These are phyloP conservation scores for Phrynocephalus forsythii DNA, from an alignment of 2,797 vertebrate species.

Conservation along the genomic window DNA sequence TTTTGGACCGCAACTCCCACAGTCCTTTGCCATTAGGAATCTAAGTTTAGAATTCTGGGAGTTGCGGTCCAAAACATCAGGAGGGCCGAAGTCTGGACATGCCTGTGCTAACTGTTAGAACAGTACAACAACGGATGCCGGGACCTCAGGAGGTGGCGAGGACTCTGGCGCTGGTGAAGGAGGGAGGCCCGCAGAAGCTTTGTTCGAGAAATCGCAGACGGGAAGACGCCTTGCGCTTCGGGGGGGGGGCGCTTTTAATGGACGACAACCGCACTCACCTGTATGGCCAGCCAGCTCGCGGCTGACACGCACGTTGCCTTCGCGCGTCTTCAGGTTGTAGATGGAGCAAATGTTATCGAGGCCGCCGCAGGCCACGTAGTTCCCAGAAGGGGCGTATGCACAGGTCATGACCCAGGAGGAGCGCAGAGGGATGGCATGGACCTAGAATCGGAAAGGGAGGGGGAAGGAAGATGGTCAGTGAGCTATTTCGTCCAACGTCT, in stretches of 20 bases:
- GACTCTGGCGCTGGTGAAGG: too few relatives aligned
- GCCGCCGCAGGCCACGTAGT: slow-evolving; percentile 97
- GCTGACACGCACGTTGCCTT: slow-evolving; percentile 97
- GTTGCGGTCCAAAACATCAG: too few relatives aligned
- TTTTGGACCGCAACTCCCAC: too few relatives aligned
- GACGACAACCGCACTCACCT: slow-evolving; percentile 78
- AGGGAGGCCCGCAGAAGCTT: too few relatives aligned
- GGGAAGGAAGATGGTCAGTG: accelerated
- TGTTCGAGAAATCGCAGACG: too few relatives aligned
- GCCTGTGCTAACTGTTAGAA: too few relatives aligned
- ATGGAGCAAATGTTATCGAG: slow-evolving; percentile 99
- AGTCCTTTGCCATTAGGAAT: too few relatives aligned
- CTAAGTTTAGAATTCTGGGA: too few relatives aligned
- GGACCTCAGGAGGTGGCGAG: too few relatives aligned
- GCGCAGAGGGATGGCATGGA: slow-evolving; percentile 96
- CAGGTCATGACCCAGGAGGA: slow-evolving; percentile 99
- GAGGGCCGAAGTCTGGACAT: too few relatives aligned
- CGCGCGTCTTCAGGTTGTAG: slow-evolving; percentile 99
- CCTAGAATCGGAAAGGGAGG: slow-evolving; percentile 72
- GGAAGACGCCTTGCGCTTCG: neutral
- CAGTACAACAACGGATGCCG: too few relatives aligned
- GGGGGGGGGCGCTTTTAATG: too few relatives aligned
- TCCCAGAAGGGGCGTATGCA: slow-evolving; percentile 96
- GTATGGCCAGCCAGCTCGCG: slow-evolving; percentile 97
- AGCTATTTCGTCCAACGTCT: accelerated